These are phyloP conservation scores for Tympanoctomys barrerae DNA, from an alignment of 2,797 vertebrate genomes.

Conservation along the genomic window DNA sequence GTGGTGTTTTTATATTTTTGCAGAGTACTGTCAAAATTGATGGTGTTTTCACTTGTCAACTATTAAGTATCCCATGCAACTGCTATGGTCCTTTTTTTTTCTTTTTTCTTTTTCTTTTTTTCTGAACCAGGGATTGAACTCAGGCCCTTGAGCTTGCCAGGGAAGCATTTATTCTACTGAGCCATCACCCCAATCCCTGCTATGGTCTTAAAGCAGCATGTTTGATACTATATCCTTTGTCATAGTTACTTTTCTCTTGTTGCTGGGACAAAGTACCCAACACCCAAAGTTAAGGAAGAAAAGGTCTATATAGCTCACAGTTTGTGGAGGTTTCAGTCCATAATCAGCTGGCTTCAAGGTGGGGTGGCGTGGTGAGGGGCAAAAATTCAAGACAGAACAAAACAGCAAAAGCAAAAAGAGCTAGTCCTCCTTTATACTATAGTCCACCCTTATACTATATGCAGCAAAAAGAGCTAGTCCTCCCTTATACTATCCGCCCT, in stretches of 20 bases:
- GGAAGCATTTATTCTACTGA: too few species aligned
- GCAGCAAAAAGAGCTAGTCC: background rate
- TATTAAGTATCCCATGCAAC: slow-evolving; percentile 25
- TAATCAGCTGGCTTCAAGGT: background rate
- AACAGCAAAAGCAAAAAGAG: background rate
- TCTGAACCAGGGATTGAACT: too few species aligned
- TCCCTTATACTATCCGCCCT: background rate
- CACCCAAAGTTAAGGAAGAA: background rate
- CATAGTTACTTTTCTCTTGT: background rate
- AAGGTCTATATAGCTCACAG: background rate
- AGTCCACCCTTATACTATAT: background rate
- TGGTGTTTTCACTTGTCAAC: background rate
- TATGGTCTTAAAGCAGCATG: background rate
- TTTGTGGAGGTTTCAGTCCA: background rate
- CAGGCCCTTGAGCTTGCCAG: too few species aligned
- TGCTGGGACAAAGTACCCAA: background rate
- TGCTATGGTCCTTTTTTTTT: background rate
- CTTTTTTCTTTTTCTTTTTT: too few species aligned
- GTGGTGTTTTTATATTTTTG: slow-evolving; percentile 2
- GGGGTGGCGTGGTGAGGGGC: background rate
- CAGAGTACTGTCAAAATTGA: background rate
- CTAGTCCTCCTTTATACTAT: too few species aligned
- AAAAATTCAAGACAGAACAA: background rate
- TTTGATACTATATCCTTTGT: slow-evolving; percentile 6
- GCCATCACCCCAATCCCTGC: too few species aligned